Conservation (phyloP, 2,113 vertebrate genomes). For the Corythaixoides concolor region DNA sequence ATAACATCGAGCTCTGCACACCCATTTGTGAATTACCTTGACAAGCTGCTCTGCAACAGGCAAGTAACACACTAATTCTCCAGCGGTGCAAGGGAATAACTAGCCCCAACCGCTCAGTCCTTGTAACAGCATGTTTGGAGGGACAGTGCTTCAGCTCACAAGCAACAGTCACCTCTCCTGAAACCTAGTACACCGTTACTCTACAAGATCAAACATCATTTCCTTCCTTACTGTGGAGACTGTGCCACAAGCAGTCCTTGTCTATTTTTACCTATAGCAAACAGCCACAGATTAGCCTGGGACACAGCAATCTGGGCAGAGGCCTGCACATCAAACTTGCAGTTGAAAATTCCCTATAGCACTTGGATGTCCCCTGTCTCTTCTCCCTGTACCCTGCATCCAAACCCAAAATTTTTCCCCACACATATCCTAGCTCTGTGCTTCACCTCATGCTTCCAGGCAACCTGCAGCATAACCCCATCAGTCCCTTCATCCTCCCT, state of each 20-base stretch:
- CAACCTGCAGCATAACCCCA: not conserved
- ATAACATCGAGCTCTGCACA: not conserved
- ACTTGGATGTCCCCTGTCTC: not conserved
- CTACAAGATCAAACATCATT: not conserved
- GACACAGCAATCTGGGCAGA: not conserved
- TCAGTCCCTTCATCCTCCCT: not conserved
- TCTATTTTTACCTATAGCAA: not conserved
- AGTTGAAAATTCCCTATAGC: not conserved
- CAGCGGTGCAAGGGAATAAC: not conserved
- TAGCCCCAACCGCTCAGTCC: not conserved
- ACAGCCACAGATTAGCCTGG: not conserved
- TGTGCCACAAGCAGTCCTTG: not conserved
- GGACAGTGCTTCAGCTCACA: not conserved
- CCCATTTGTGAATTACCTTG: not conserved
- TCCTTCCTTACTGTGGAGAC: not conserved
- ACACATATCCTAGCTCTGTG: not conserved
- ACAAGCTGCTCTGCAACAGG: not conserved
- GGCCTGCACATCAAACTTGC: not conserved
- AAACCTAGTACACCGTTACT: not conserved
- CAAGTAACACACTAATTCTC: not conserved
- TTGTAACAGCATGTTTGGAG: not conserved
- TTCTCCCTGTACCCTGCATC: not conserved
- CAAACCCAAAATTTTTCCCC: not conserved
- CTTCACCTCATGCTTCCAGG: not conserved
- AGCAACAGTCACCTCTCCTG: not conserved